phyloP scores from a whole-genome alignment of 2,888 invertebrate species.

The Lasioglossum morio region DNA sequence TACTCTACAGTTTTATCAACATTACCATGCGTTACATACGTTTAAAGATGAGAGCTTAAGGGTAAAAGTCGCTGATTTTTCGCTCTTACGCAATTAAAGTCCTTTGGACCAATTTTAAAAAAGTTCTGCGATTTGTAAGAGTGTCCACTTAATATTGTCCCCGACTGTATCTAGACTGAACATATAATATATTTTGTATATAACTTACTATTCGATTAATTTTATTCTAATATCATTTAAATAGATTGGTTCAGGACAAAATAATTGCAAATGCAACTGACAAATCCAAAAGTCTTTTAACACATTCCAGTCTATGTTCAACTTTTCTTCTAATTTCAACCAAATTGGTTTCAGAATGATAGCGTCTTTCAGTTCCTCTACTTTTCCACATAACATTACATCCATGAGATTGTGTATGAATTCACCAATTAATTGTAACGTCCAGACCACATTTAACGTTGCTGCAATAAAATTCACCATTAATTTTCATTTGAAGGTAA shows the following conservation, averaged over 20 bases:
- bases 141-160: too few relatives aligned
- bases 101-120: too few relatives aligned
- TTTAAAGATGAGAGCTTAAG: too few relatives aligned
- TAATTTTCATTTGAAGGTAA: not conserved
- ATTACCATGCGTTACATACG: too few relatives aligned
- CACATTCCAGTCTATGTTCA: conserved; percentile 62
- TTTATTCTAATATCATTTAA: conserved; percentile 77
- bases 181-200: not conserved
- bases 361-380: conserved; percentile 76
- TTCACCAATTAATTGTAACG: conserved; percentile 60
- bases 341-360: conserved; percentile 75
- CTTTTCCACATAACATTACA: conserved; percentile 67
- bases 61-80: too few relatives aligned
- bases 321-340: conserved; percentile 72
- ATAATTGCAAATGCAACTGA: conserved; percentile 79
- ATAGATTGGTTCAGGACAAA: conserved; percentile 72
- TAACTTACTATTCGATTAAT: conserved; percentile 79
- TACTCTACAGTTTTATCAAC: too few relatives aligned
- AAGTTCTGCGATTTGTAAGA: too few relatives aligned
- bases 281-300: conserved; percentile 75
- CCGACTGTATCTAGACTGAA: not conserved
- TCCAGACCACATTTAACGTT: conserved; percentile 66
- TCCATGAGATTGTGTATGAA: conserved; percentile 73
- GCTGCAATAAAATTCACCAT: conserved; percentile 40
- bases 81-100: too few relatives aligned